phyloP scores from a whole-genome alignment of 2,888 invertebrate species.

The Pristionchus exspectatus region DNA sequence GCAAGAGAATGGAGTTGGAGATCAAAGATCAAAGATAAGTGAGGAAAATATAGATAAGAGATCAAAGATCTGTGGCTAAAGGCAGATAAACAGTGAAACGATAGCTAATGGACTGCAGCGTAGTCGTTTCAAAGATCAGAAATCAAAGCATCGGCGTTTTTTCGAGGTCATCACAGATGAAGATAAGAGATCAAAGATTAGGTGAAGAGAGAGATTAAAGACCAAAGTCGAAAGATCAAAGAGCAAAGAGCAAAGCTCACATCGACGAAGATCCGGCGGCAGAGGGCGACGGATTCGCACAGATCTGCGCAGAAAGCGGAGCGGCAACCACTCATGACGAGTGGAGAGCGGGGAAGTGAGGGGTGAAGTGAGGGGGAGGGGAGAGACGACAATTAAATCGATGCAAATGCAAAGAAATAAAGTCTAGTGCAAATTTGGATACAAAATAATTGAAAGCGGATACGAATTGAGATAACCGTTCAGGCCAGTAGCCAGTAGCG shows the following conservation, averaged over 20 bases:
- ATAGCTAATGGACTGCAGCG: background rate
- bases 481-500: no score
- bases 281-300: background rate
- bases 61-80: background rate
- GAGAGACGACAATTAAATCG: background rate
- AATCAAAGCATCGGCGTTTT: no score
- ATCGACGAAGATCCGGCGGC: background rate
- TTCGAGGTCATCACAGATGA: background rate
- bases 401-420: background rate
- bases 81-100: background rate
- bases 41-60: background rate
- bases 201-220: background rate
- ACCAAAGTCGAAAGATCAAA: background rate
- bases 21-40: background rate
- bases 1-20: background rate
- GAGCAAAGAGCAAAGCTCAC: background rate
- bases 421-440: no score
- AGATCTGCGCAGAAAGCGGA: background rate
- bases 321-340: constrained; percentile 13
- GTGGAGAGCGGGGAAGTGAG: background rate
- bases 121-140: no score
- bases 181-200: background rate
- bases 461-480: no score
- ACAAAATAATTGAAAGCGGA: no score
- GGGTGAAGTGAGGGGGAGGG: background rate